Evolutionary conservation across 2,113 vertebrate species (phyloP), one percentile per base, ranked within the genome.

Genomic region (Zosterops hypoxanthus): DNA sequence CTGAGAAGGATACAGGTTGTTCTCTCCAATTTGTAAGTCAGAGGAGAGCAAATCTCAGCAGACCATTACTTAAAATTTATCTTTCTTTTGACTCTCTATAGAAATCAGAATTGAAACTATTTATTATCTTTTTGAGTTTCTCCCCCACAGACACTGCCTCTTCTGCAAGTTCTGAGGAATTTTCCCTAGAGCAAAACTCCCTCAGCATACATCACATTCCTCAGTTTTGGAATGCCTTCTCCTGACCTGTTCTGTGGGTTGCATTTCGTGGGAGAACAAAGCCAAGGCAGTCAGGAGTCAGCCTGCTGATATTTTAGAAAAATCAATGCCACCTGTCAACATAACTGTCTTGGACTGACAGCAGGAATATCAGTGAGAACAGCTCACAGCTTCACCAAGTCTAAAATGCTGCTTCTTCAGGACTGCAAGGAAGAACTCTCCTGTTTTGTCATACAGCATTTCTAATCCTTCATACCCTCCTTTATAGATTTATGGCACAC

Each of bases 231-330:
- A 36, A 17, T 44, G 29, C 33, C 28, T 81, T 82, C 47, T 60
- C 23, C 59, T 59, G 26, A 47, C 18, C 59, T 75, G 24, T 50
- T 87, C 56, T 29, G 47, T 9, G 9, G 33, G 28, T 28, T 63
- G 49, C 9, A 9, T 66, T 90, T 52, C 44, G 64, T 31, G n/a
- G 44, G 29, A 80, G 78, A 87, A 28, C 52, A 83, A 77, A 87
- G n/a, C n/a, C 2, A 1, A 75, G 34, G 49, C 47, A 79, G 56
- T 15, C 44, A 41, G 64, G 82, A 94, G 50, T 76, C 70, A 83
- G 55, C 42, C 73, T 47, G 73, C 23, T 86, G 81, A 68, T 70
- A 90, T 73, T 95, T 90, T 31, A 65, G 57, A 83, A 86, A 96
- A 95, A 95, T 88, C 71, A 3, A 57, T 94, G 81, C 64, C 63